phyloP scores from a whole-genome alignment of 2,113 vertebrate genomes.

The Platichthys flesus region DNA sequence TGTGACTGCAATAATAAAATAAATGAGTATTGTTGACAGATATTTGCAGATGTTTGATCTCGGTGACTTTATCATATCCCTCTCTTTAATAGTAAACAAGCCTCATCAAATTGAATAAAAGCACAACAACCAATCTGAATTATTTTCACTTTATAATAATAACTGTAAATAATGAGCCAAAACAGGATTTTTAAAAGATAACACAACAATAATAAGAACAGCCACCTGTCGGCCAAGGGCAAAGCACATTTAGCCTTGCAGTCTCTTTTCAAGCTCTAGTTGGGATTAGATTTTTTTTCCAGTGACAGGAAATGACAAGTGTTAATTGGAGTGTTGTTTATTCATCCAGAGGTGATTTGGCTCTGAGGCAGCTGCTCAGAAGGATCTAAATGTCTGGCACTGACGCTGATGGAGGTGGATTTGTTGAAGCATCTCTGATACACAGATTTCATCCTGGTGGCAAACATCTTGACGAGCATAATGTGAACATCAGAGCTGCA shows the following conservation, averaged over 20 bases:
- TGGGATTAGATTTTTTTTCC: not conserved
- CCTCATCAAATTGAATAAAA: too few relatives aligned
- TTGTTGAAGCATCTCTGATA: not conserved
- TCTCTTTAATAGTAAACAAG: too few relatives aligned
- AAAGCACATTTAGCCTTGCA: not conserved
- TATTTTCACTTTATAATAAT: not conserved
- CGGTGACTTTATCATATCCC: too few relatives aligned
- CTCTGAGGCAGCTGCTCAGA: constrained; percentile 42
- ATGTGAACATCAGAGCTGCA: not conserved
- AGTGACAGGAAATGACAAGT: constrained; percentile 47
- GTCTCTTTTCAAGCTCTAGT: constrained; percentile 18
- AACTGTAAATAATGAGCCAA: not conserved
- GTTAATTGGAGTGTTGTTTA: constrained; percentile 51
- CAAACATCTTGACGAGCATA: not conserved
- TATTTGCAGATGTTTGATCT: too few relatives aligned
- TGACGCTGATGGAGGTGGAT: constrained; percentile 27
- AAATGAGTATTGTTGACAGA: too few relatives aligned
- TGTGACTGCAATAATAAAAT: too few relatives aligned
- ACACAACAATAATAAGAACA: not conserved
- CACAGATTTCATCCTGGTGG: not conserved
- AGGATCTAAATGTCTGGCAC: constrained; percentile 29
- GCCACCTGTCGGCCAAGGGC: not conserved
- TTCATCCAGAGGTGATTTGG: constrained; percentile 24
- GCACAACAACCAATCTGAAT: too few relatives aligned
- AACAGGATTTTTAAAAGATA: not conserved